Evolutionary conservation across 2,888 invertebrate genomes (phyloP), one percentile per base, ranked within the genome.

Genomic region (Gibbula magus): DNA sequence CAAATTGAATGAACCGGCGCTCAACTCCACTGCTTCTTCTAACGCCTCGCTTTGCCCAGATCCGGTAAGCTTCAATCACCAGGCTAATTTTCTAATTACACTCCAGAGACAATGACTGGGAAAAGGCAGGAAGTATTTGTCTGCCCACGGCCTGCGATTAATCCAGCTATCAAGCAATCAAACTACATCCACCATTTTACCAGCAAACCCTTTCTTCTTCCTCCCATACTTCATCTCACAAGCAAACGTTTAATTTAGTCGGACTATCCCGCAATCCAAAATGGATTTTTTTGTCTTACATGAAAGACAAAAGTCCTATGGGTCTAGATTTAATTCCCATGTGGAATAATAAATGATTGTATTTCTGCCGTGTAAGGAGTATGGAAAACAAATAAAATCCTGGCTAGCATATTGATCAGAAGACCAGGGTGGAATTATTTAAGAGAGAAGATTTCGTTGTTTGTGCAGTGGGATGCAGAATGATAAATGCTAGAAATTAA

Each of bases 1-100:
- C 45, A 45, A 45, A 45, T 45, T 45, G 45, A 45, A 45, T 45
- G 45, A 45, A 45, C 45, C 45, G 10, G 13, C 45, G 45, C 45
- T 45, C 45, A 45, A 10, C 45, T 45, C 35, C 35, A 7, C 45
- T 45, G 13, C 8, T 45, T 45, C 45, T 45, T 45, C 45, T 45
- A 45, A 45, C 45, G 45, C 35, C 35, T 35, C 35, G 35, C 35
- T 35, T 35, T 35, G 35, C 45, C 13, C 45, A 45, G 45, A 45
- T 45, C 45, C 45, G 4, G 45, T 45, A 4, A 45, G 45, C 45
- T 45, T 61, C 61, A 25, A 61, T 61, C 25, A 61, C 10, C 61
- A 29, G 61, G 29, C 61, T 61, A 61, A 61, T 61, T 61, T 61
- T 29, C 61, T 61, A 61, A 61, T 61, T 61, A 61, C 61, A 61